Evolutionary conservation across 2,113 vertebrate species (phyloP), one percentile per base, ranked within the genome.

Genomic region (Myrmecophaga tridactyla): DNA sequence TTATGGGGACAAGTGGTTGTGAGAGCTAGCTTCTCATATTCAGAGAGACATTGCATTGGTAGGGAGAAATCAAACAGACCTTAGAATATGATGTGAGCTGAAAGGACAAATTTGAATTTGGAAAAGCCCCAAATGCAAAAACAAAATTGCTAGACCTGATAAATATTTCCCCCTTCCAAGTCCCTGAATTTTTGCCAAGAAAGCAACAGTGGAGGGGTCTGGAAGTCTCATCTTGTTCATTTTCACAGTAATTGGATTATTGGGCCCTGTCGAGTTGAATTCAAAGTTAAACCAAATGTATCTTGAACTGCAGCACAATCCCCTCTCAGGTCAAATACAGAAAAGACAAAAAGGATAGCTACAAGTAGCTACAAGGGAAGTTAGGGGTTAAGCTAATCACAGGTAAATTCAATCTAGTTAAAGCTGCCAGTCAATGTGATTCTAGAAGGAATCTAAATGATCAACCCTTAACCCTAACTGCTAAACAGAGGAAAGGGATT

Each of bases 171-270:
- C 51, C n/a, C 91, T 76, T 39, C 1, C 21, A 73, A 58, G 39
- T 84, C 12, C n/a, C 69, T 73, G 21, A 95, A 39, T 73, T 65
- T 92, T 95, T 81, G 14, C 89, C 62, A 95, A 92, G 78, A 94
- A 77, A 62, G 25, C 56, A 83, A 20, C 46, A 83, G 11, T 78
- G 39, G 31, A 92, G 48, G 31, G 7, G 12, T 88, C 69, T 84
- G 41, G 34, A 58, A 56, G n/a, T 53, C n/a, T 83, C 51, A 75
- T 53, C 46, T 89, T 82, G 12, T 17, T 87, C 41, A 36, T 77
- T 92, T 96, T 83, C 48, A 93, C 14, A 63, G 62, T 91, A 81
- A 85, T 81, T 92, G 12, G 15, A 80, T 88, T 85, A 14, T 83
- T 76, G 15, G 23, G 27, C 11, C 36, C 31, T 63, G 4, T 85